Evolutionary conservation across 2,888 invertebrate genomes (phyloP).

Genomic region (Graphium colonna): DNA sequence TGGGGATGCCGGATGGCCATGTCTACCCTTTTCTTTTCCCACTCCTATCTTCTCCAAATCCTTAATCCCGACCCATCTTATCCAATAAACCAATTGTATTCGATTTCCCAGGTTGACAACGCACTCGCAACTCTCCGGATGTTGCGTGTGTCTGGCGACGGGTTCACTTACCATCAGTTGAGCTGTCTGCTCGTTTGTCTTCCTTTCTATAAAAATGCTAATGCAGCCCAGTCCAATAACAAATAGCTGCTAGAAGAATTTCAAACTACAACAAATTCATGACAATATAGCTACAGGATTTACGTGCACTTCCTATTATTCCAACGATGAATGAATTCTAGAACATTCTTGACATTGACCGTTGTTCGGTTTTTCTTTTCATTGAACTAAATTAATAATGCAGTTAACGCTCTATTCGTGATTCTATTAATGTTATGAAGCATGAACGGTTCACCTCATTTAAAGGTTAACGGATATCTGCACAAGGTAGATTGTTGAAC

Average conservation of each 20-base stretch:
- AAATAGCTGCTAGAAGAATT: too few relatives aligned
- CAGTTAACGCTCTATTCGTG: constrained; percentile 24
- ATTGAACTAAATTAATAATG: constrained; percentile 31
- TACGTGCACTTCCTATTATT: constrained; percentile 5
- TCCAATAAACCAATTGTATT: too few relatives aligned
- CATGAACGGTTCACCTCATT: constrained; percentile 31
- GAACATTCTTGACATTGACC: constrained; percentile 24
- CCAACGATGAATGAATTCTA: constrained; percentile 7
- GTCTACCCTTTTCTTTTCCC: too few relatives aligned
- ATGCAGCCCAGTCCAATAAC: neutral
- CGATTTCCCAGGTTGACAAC: too few relatives aligned
- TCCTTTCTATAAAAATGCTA: too few relatives aligned
- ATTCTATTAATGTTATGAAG: constrained; percentile 25
- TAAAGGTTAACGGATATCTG: constrained; percentile 25
- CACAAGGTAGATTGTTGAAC: constrained; percentile 3
- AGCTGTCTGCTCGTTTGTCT: too few relatives aligned
- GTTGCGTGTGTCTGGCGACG: too few relatives aligned
- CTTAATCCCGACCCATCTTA: too few relatives aligned
- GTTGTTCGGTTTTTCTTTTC: constrained; percentile 25
- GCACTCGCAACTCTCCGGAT: too few relatives aligned
- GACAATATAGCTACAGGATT: neutral
- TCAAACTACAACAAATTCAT: neutral
- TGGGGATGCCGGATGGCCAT: too few relatives aligned
- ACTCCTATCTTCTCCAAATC: too few relatives aligned
- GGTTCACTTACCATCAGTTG: too few relatives aligned